Base-by-base conservation (phyloP, 2,888 invertebrate species). In the Lasioglossum morio region DNA sequence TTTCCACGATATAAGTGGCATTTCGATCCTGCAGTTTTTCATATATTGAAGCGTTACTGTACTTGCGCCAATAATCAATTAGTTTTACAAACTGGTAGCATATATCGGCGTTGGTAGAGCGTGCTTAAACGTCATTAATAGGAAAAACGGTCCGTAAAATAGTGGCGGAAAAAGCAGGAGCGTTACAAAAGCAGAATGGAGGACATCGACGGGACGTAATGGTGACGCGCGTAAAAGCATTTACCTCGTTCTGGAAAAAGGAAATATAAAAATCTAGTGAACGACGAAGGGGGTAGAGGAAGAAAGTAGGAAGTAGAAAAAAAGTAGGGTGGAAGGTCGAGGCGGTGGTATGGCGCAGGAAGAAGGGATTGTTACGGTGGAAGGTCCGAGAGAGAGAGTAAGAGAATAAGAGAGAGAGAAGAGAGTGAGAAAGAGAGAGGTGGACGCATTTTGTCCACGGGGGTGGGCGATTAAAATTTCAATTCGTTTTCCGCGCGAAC, bases 391-490 rank as follows among this genome's bases (percentile, higher is more conserved):
- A 14, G 63, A 63, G 16, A 63, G 16, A 63, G 0, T 5, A 27
- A 27, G 27, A 60, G 14, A n/a, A n/a, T n/a, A n/a, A 14, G 60
- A 14, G 60, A 5, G 30, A 27, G 7, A 63, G 63, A 30, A 46
- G 46, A 46, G 46, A 48, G 48, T 7, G 27, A 60, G 60, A 27
- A 4, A 27, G 27, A 27, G 86, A 83, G 79, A 83, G 90, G 87
- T 82, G 81, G 85, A 75, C 82, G 89, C 85, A 85, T 90, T 90
- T 84, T 86, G 87, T 85, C 84, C 87, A 86, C 86, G 83, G 86
- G 88, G 87, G 87, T 88, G 87, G 90, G 84, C 91, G 91, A 93
- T 93, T 93, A 92, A 93, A 93, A 93, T 93, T 93, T 92, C 91
- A 93, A 93, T 93, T 92, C 92, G 91, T 92, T 93, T 92, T 92